phyloP scores from a whole-genome alignment of 2,797 vertebrate genomes.

The Sebastolobus alascanus region DNA sequence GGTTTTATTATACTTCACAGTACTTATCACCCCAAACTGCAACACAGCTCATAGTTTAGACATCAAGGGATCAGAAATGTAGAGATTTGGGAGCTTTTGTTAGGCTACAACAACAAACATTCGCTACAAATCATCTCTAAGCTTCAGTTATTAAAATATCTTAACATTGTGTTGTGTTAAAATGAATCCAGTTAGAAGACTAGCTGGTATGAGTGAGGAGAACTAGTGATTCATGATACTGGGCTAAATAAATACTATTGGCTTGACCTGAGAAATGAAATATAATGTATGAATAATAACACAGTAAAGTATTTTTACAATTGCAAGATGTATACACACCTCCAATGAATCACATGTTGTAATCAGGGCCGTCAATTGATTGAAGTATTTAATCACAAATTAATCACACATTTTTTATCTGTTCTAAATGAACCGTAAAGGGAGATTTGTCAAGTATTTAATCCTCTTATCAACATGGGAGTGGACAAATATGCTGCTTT shows the following conservation, averaged over 20 bases:
- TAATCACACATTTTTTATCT: no score
- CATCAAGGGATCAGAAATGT: neutral
- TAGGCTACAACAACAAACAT: neutral
- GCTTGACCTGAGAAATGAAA: no score
- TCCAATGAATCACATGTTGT: neutral
- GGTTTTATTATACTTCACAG: neutral
- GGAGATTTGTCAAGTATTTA: no score
- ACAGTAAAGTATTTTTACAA: neutral
- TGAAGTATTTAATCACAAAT: no score
- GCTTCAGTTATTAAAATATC: no score
- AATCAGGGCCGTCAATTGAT: no score
- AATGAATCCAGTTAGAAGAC: neutral
- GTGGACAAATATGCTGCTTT: no score
- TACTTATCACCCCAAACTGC: neutral
- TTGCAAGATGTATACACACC: neutral
- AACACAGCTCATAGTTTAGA: neutral
- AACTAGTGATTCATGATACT: no score
- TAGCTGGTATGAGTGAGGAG: neutral
- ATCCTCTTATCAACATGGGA: no score
- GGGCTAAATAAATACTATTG: no score
- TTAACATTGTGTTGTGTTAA: neutral
- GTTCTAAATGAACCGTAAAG: no score
- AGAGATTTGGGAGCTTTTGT: neutral
- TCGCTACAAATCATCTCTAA: neutral
- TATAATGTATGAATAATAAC: neutral